A percentile compares a stretch with the other conserved stretches of the same genome.
Evolutionary conservation across 2,797 vertebrate species (phyloP).

Genomic region (Australoheros facetus): DNA sequence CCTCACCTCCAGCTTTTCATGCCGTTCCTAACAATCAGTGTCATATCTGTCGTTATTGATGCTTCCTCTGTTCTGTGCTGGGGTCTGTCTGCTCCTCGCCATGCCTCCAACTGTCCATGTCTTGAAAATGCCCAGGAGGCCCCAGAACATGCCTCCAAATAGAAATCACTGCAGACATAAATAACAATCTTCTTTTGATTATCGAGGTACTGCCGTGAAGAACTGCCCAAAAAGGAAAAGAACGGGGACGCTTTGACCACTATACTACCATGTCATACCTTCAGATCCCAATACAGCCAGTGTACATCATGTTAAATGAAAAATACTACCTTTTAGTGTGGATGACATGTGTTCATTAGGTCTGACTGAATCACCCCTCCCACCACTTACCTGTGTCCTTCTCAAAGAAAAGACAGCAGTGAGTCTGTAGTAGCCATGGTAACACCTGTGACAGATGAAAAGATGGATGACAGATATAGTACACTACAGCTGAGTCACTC

Average conservation of each 20-base stretch:
- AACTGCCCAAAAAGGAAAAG: neutral
- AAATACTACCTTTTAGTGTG: neutral
- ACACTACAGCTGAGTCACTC: conserved; percentile 77
- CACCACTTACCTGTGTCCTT: conserved; percentile 81
- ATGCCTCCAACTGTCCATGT: neutral
- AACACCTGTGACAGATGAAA: conserved; percentile 83
- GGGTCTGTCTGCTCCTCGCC: neutral
- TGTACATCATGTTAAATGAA: neutral
- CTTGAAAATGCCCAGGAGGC: neutral
- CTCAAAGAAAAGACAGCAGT: conserved; percentile 83
- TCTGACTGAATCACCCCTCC: conserved; percentile 32
- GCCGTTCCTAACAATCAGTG: neutral
- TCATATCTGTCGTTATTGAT: neutral
- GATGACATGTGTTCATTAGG: conserved; percentile 11
- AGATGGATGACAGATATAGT: conserved; percentile 77
- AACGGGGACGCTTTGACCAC: neutral
- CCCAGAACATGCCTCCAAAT: neutral
- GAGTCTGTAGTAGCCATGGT: conserved; percentile 83
- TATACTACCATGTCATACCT: neutral
- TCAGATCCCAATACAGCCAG: neutral
- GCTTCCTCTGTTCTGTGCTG: neutral
- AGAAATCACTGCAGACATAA: neutral
- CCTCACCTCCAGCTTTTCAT: no score
- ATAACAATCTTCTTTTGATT: neutral
- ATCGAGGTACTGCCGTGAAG: neutral